Percentiles rank a stretch among this genome's conserved stretches.
Conservation (phyloP, 2,888 invertebrate species). For the Athetis lepigone region DNA sequence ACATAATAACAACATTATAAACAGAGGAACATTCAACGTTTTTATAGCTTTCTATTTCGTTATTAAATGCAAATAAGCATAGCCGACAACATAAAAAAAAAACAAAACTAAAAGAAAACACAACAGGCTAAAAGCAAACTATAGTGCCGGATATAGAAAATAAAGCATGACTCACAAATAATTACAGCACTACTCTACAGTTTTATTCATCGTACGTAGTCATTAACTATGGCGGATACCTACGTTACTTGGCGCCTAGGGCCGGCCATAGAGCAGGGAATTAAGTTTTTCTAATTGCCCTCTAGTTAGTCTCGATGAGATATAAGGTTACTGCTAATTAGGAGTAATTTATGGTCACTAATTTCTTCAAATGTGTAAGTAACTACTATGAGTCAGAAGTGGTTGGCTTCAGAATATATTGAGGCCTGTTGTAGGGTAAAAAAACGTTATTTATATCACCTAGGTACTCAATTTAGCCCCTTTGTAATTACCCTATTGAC, state of each 20-base stretch:
- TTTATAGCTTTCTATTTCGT: not conserved
- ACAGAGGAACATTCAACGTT: too few relatives aligned
- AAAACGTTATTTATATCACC: not conserved
- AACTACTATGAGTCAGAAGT: not conserved
- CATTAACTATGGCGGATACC: conserved; percentile 32
- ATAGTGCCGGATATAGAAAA: conserved; percentile 6
- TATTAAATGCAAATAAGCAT: conserved; percentile 20
- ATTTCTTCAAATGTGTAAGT: conserved; percentile 6
- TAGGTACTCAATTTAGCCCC: not conserved
- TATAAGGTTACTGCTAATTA: conserved; percentile 34
- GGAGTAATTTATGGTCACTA: conserved; percentile 12
- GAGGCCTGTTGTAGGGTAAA: not conserved
- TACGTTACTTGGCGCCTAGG: conserved; percentile 35
- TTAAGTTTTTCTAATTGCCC: conserved; percentile 41
- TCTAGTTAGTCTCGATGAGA: conserved; percentile 19
- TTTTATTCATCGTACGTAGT: conserved; percentile 15
- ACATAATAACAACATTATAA: too few relatives aligned
- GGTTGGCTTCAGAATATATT: conserved; percentile 6
- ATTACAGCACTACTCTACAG: conserved; percentile 19
- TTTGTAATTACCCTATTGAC: not conserved
- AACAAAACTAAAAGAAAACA: too few relatives aligned
- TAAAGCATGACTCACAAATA: conserved; percentile 21
- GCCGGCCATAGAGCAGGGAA: conserved; percentile 21
- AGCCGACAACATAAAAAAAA: not conserved
- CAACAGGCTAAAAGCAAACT: not conserved